Percentiles rank a stretch among this genome's conserved stretches.
Evolutionary conservation across 2,113 vertebrate species (phyloP).

Genomic region (Axis porcinus): DNA sequence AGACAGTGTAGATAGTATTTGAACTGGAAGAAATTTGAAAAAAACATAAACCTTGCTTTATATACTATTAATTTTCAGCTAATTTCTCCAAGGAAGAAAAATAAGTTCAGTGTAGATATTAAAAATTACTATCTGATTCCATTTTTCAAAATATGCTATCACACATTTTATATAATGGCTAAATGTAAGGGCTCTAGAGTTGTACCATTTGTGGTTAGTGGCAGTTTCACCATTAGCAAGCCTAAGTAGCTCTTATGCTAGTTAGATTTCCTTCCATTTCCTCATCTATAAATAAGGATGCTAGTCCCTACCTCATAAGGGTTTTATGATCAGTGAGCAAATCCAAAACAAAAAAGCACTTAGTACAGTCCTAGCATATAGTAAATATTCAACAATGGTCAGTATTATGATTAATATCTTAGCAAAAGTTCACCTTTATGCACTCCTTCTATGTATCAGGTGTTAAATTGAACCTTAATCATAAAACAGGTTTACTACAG

Average conservation of each 20-base stretch:
- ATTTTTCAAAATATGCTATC: background rate
- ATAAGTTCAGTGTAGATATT: background rate
- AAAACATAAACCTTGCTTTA: conserved; percentile 6
- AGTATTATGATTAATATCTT: background rate
- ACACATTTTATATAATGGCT: background rate
- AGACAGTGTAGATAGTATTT: background rate
- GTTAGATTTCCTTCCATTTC: background rate
- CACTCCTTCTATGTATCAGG: background rate
- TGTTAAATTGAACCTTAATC: background rate
- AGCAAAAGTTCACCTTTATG: background rate
- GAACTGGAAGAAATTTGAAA: background rate
- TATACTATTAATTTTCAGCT: conserved; percentile 23
- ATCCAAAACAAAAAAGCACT: background rate
- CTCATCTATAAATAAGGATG: background rate
- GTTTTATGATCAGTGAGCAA: background rate
- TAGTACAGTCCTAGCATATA: background rate
- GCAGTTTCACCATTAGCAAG: background rate
- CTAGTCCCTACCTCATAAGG: background rate
- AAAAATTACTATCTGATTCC: background rate
- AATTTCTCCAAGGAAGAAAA: background rate
- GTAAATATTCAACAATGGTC: background rate
- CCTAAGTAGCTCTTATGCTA: background rate
- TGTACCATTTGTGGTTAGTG: background rate
- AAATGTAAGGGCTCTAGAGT: background rate
- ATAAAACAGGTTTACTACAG: background rate